Evolutionary conservation across 2,113 vertebrate genomes (phyloP).

Genomic region (Platysteira castanea): DNA sequence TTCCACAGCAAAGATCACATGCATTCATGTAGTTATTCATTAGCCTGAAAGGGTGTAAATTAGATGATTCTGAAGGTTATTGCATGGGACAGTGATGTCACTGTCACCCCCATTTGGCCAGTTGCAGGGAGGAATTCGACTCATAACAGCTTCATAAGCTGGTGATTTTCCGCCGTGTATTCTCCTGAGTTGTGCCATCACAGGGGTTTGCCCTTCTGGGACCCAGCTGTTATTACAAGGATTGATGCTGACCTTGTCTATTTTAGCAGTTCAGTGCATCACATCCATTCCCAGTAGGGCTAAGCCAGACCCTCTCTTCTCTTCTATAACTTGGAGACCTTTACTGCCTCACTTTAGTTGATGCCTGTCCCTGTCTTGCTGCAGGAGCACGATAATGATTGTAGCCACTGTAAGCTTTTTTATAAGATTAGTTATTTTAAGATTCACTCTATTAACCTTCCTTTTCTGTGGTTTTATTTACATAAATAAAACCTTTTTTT

Average conservation of each 20-base stretch:
- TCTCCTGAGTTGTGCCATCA: background rate
- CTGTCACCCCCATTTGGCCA: background rate
- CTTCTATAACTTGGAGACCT: background rate
- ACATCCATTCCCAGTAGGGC: background rate
- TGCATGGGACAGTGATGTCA: background rate
- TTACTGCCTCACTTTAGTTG: background rate
- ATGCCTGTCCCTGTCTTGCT: background rate
- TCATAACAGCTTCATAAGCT: background rate
- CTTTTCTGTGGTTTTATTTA: background rate
- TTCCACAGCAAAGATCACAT: background rate
- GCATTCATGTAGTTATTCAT: background rate
- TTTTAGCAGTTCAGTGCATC: background rate
- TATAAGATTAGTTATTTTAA: background rate
- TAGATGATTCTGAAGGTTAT: background rate
- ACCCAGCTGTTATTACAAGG: background rate
- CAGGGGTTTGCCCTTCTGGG: background rate
- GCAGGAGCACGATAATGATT: background rate
- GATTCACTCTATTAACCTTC: background rate
- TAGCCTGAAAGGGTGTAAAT: background rate
- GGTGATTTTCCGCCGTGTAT: background rate
- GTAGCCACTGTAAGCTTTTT: background rate
- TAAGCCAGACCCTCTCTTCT: background rate
- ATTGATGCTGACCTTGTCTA: background rate
- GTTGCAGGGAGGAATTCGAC: background rate
- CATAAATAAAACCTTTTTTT: background rate